Evolutionary conservation across 1,140 invertebrate species (phyloP), one percentile per base, ranked within the genome.

Genomic region (Eumeta japonica): DNA sequence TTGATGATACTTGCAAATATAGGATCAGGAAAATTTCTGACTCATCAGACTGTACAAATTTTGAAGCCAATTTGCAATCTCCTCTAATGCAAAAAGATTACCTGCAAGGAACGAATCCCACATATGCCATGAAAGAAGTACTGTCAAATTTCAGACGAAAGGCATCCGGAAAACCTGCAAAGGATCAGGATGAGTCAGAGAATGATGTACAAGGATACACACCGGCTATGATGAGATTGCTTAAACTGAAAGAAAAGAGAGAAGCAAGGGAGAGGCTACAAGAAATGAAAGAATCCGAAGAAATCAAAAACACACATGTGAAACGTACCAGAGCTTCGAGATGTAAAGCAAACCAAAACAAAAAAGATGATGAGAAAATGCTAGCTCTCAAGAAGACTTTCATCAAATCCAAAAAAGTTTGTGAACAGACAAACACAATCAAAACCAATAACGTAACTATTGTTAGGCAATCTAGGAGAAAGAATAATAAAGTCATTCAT

Each of bases 111-210:
- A 39, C 77, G 24, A 81, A 79, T 53, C 78, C 77, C 2, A 82
- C 80, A 16, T 75, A 77, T 30, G 77, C 78, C 15, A 82, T 82
- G 80, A 62, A 77, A 33, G 75, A 81, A 55, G 76, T 82, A 3
- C 55, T 75, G 30, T 65, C 73, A 15, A 76, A 65, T 39, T 76
- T 73, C 35, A 71, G 62, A 34, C 66, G 63, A 13, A 73, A 60
- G 58, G 39, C 60, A 19, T 28, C 50, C 3, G 52, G 59, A 2
- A 75, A 75, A 59, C 5, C 16, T 9, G 13, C 29, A 34, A 62
- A 76, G 59, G 55, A 65, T 36, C 18, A 40, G 17, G 60, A 74
- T 48, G 55, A 63, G 30, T 10, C 38, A 9, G 27, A 42, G 3
- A 55, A 58, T 30, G 55, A 58, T 5, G 39, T 66, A 28, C 60